Evolutionary conservation across 2,113 vertebrate genomes (phyloP).

Genomic region (Alligator sinensis): DNA sequence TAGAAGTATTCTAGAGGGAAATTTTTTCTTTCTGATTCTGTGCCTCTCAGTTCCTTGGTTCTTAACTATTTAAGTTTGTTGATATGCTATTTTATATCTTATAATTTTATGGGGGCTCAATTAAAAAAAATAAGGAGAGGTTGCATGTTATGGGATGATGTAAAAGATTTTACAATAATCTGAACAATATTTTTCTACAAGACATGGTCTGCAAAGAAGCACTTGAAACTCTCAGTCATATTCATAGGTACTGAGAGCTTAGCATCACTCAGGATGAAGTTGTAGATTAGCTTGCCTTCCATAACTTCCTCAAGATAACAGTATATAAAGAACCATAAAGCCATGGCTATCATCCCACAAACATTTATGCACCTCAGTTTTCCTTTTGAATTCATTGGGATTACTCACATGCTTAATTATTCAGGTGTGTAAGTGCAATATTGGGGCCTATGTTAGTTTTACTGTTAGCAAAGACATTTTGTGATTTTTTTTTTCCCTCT

Average conservation of each 20-base stretch:
- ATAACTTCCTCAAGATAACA: background rate
- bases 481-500: background rate
- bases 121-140: background rate
- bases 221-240: background rate
- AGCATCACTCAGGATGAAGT: background rate
- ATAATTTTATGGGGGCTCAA: background rate
- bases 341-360: background rate
- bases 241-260: background rate
- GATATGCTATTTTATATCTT: background rate
- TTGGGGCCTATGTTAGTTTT: background rate
- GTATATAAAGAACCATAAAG: background rate
- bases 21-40: background rate
- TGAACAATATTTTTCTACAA: background rate
- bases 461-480: background rate
- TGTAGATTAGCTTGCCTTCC: background rate
- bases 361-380: background rate
- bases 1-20: slow-evolving; percentile 6
- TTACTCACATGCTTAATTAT: background rate
- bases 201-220: background rate
- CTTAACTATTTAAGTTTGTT: background rate
- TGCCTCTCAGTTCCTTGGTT: background rate
- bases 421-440: background rate
- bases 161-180: background rate
- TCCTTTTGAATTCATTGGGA: background rate
- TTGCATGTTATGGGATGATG: background rate